phyloP scores from a whole-genome alignment of 2,797 vertebrate genomes.

The Pangasius sanitwongsei region DNA sequence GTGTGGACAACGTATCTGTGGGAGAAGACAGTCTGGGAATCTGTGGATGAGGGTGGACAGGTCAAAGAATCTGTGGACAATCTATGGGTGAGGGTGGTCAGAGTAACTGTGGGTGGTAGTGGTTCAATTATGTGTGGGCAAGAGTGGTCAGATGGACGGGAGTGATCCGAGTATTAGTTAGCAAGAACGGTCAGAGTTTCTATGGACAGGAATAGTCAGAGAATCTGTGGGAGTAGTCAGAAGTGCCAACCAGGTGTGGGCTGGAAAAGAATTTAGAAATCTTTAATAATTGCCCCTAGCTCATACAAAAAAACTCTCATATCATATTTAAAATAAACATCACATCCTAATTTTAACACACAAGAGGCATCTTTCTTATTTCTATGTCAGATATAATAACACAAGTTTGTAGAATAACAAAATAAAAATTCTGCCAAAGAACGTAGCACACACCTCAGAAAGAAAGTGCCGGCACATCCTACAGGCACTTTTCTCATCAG shows the following conservation, averaged over 20 bases:
- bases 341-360: neutral
- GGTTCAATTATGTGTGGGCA: neutral
- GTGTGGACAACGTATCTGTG: neutral
- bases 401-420: conserved; percentile 5
- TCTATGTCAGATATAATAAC: conserved; percentile 14
- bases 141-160: neutral
- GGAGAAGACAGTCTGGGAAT: neutral
- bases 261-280: neutral
- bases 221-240: neutral
- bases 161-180: neutral
- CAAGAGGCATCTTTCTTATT: neutral
- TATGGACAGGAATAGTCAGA: neutral
- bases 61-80: neutral
- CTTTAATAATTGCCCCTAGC: neutral
- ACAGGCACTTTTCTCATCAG: conserved; percentile 55
- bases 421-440: conserved; percentile 5
- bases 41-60: neutral
- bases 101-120: neutral
- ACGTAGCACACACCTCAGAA: neutral
- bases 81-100: neutral
- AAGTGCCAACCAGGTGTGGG: neutral
- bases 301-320: neutral
- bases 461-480: conserved; percentile 42
- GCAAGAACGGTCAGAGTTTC: neutral
- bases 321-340: neutral